Evolutionary conservation across 1,140 invertebrate genomes (phyloP).

Genomic region (Heterodera carotae): DNA sequence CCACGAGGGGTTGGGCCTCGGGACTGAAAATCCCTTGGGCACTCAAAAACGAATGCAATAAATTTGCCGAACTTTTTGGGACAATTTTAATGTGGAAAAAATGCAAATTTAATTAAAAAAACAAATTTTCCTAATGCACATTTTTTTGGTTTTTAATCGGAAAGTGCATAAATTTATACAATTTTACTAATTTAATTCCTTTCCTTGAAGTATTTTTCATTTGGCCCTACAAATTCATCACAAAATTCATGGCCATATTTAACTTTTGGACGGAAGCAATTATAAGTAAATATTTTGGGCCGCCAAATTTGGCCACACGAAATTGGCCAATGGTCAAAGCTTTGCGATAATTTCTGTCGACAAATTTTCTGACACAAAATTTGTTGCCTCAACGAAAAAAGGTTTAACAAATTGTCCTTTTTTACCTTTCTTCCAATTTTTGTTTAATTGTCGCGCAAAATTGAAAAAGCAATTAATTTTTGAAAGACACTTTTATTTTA

Average conservation of each 20-base stretch:
- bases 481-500: no score
- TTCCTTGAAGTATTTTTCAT: background rate
- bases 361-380: background rate
- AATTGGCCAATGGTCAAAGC: background rate
- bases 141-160: background rate
- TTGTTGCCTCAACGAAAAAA: background rate
- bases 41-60: background rate
- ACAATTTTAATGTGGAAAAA: background rate
- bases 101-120: background rate
- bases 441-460: no score
- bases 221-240: background rate
- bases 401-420: no score
- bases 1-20: background rate
- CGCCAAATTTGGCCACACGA: background rate
- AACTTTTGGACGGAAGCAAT: background rate
- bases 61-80: background rate
- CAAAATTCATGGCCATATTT: background rate
- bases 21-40: background rate
- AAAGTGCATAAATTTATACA: background rate
- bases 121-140: background rate
- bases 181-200: no score
- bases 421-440: no score
- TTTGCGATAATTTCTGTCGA: background rate
- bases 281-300: slow-evolving; percentile 18
- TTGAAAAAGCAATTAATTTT: no score